These are phyloP conservation scores for Sphecodes monilicornis DNA, from an alignment of 2,888 invertebrate genomes.

Conservation along the genomic window DNA sequence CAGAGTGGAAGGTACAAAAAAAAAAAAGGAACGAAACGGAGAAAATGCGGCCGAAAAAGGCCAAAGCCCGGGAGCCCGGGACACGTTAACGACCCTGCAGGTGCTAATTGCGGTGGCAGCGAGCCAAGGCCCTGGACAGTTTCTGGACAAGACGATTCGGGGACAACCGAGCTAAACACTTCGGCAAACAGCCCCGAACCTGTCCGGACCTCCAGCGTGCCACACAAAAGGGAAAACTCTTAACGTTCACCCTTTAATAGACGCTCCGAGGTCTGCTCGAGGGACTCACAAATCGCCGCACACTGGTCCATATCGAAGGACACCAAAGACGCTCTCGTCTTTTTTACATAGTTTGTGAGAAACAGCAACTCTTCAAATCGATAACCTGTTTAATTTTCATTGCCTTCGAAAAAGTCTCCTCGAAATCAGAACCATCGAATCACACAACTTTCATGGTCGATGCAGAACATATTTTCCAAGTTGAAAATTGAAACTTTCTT, in stretches of 20 bases:
- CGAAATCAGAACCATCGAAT: too few relatives aligned
- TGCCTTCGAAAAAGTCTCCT: too few relatives aligned
- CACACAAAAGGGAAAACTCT: constrained; percentile 56
- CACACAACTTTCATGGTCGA: too few relatives aligned
- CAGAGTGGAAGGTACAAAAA: not conserved
- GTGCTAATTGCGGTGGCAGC: constrained; percentile 80
- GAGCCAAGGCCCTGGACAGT: constrained; percentile 47
- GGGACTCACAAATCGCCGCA: not conserved
- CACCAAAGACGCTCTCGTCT: too few relatives aligned
- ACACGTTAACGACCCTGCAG: constrained; percentile 76
- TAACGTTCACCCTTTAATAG: constrained; percentile 59
- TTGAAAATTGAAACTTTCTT: too few relatives aligned
- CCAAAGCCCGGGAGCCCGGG: constrained; percentile 71
- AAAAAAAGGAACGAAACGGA: constrained; percentile 1
- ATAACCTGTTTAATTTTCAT: too few relatives aligned
- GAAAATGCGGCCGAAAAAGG: constrained; percentile 65
- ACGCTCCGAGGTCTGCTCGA: not conserved
- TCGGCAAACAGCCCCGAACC: constrained; percentile 34
- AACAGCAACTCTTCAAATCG: too few relatives aligned
- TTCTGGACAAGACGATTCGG: constrained; percentile 59
- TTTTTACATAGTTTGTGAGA: too few relatives aligned
- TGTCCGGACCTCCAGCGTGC: constrained; percentile 12
- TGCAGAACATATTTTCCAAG: too few relatives aligned
- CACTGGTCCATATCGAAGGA: too few relatives aligned
- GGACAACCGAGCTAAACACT: constrained; percentile 57